Evolutionary conservation across 2,888 invertebrate species (phyloP), one percentile per base, ranked within the genome.

Genomic region (Hirtodrosophila duncani): DNA sequence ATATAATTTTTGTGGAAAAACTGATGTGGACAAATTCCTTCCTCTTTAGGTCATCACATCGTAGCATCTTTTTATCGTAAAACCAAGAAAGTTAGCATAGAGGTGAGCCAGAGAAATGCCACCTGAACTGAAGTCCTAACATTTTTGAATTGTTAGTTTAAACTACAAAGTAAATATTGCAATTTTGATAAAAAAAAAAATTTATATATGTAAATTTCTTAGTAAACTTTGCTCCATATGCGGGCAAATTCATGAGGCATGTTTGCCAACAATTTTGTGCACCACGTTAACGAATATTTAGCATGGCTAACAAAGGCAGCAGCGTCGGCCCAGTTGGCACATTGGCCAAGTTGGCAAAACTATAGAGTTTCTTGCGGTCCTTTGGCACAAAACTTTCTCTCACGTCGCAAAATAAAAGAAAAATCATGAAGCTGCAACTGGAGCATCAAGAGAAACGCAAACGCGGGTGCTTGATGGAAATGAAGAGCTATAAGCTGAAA

Each of bases 201-300:
- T 11, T n/a, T 11, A 9, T 36, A 67, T 63, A 66, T 45, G 39
- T 50, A 31, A 44, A 50, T 62, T 41, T 33, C n/a, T n/a, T n/a
- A n/a, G n/a, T n/a, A n/a, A n/a, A n/a, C n/a, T n/a, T n/a, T n/a
- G n/a, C n/a, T n/a, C n/a, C n/a, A n/a, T n/a, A n/a, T n/a, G n/a
- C n/a, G n/a, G n/a, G n/a, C n/a, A n/a, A n/a, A n/a, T 34, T 34
- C 20, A 20, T 8, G 9, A n/a, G n/a, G n/a, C n/a, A 45, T 79
- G 77, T 80, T 71, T 79, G 72, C 68, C 68, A 80, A 63, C 68
- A 67, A 67, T 77, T 77, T 79, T 61, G 59, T 53, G 77, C 62
- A 63, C 42, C 72, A 68, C 77, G 68, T 74, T 79, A 75, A 79
- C 68, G 77, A 79, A 79, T 72, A 71, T 65, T 74, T 71, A 64